A percentile compares a stretch with the other conserved stretches of the same genome.
Evolutionary conservation across 2,888 invertebrate species (phyloP).

Genomic region (Pardosa pseudoannulata): DNA sequence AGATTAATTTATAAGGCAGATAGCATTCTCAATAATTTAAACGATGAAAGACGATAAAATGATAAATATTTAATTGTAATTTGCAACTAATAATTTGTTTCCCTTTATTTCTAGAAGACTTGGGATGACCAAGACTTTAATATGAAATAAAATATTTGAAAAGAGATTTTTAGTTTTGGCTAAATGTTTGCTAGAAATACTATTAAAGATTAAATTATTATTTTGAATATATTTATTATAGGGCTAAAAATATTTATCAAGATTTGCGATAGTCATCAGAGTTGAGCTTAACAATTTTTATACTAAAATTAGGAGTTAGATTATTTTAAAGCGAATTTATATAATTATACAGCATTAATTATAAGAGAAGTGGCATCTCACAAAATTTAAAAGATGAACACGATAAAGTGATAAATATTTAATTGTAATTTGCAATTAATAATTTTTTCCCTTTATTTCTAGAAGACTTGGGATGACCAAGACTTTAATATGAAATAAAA

Average conservation of each 20-base stretch:
- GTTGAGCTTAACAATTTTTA: no score
- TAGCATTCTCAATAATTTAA: no score
- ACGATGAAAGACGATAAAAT: background rate
- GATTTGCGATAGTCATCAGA: no score
- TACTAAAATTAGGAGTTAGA: no score
- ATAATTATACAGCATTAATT: no score
- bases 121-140: background rate
- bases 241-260: no score
- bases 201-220: background rate
- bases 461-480: background rate
- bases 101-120: background rate
- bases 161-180: background rate
- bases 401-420: background rate
- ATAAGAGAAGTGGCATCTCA: no score
- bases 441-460: background rate
- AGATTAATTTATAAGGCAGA: no score
- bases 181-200: background rate
- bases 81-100: background rate
- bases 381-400: no score
- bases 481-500: background rate
- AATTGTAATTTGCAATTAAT: slow-evolving; percentile 10
- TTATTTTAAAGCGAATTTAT: no score
- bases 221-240: no score
- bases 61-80: background rate
- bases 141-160: background rate